Evolutionary conservation across 2,113 vertebrate species (phyloP).

Genomic region (Carassius carassius): DNA sequence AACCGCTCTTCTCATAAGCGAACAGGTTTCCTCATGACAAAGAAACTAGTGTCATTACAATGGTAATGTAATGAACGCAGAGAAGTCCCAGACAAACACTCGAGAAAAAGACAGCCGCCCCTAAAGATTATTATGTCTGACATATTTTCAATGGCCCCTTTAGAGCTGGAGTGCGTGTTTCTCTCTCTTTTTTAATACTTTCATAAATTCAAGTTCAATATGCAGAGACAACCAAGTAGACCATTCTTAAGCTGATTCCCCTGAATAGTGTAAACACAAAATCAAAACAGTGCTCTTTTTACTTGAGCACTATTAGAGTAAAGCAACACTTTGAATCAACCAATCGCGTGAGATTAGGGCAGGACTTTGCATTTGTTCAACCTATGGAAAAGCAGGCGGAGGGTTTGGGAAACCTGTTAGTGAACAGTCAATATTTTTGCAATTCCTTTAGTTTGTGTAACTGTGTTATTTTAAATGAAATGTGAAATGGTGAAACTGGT

Average conservation of each 20-base stretch:
- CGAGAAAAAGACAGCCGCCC: background rate
- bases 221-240: background rate
- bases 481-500: too few species aligned
- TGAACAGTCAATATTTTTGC: background rate
- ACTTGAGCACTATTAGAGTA: background rate
- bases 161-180: background rate
- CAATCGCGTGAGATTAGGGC: background rate
- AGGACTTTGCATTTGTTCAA: background rate
- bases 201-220: background rate
- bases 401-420: background rate
- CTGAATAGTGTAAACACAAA: background rate
- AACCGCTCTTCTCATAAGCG: background rate
- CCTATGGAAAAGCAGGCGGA: background rate
- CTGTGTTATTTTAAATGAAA: background rate
- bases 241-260: background rate
- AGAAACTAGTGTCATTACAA: constrained; percentile 1
- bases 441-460: background rate
- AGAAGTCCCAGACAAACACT: background rate
- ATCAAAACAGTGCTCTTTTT: background rate
- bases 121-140: background rate
- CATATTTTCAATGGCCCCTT: background rate
- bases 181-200: background rate
- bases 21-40: background rate
- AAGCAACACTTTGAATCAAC: background rate
- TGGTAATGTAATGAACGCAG: background rate